phyloP scores from a whole-genome alignment of 2,113 vertebrate species.

The Actenoides hombroni region DNA sequence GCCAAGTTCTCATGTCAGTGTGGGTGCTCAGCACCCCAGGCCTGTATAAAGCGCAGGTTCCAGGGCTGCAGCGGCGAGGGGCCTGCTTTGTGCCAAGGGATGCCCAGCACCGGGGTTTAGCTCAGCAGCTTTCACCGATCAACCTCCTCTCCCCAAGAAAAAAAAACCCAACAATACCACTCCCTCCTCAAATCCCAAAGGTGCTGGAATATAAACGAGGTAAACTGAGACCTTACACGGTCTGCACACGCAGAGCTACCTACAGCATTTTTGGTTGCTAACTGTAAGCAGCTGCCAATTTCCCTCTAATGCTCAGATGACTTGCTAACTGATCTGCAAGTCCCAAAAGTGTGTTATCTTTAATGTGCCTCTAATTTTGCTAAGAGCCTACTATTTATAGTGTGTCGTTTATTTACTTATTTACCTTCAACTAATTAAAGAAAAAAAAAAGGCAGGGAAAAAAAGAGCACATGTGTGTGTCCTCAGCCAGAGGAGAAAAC shows the following conservation, averaged over 20 bases:
- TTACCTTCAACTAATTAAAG: conserved; percentile 66
- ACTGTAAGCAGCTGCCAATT: conserved; percentile 68
- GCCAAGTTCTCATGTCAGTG: conserved; percentile 46
- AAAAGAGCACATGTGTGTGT: background rate
- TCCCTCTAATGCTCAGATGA: conserved; percentile 26
- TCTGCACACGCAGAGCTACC: conserved; percentile 37
- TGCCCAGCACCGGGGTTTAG: background rate
- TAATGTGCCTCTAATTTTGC: conserved; percentile 70
- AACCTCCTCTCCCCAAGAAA: background rate
- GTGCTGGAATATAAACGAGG: conserved; percentile 42
- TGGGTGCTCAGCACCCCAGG: background rate
- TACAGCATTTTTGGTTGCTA: conserved; percentile 62
- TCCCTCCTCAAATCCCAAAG: background rate
- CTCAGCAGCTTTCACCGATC: background rate
- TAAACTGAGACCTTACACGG: conserved; percentile 37
- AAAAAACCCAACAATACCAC: background rate
- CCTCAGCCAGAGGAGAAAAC: background rate
- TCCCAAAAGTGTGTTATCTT: conserved; percentile 69
- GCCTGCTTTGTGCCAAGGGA: background rate
- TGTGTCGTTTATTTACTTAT: conserved; percentile 54
- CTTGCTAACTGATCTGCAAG: conserved; percentile 66
- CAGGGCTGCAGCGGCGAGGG: background rate
- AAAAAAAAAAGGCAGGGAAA: background rate
- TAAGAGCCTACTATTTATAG: conserved; percentile 70
- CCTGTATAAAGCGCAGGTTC: background rate